phyloP scores from a whole-genome alignment of 2,797 vertebrate species.

The Octomys mimax region DNA sequence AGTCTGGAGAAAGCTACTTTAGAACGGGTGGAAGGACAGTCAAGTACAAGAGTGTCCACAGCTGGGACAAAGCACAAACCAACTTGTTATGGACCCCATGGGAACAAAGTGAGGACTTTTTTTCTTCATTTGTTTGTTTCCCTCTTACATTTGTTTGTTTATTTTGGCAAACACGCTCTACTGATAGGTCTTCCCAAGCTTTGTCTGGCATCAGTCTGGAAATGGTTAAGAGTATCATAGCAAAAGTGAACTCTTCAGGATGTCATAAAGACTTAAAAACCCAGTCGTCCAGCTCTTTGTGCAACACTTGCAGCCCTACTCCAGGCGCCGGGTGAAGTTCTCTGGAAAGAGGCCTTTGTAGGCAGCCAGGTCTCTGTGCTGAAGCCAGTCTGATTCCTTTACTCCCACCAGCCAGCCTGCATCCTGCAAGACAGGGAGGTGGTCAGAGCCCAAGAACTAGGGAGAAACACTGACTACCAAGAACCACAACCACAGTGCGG shows the following conservation, averaged over 20 bases:
- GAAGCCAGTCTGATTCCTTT: slow-evolving; percentile 95
- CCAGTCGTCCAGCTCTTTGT: slow-evolving; percentile 79
- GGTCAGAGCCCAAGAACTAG: slow-evolving; percentile 17
- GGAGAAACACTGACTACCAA: background rate
- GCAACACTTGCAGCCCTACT: slow-evolving; percentile 85
- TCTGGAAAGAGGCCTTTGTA: slow-evolving; percentile 98
- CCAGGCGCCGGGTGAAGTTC: slow-evolving; percentile 94
- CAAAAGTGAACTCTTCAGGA: slow-evolving; percentile 84
- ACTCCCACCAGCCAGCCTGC: slow-evolving; percentile 98
- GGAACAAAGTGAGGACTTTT: slow-evolving; percentile 89
- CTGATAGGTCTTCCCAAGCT: slow-evolving; percentile 81
- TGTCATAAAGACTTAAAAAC: slow-evolving; percentile 86
- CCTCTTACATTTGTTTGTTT: slow-evolving; percentile 56
- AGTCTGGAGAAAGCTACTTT: slow-evolving; percentile 87
- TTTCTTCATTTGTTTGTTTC: slow-evolving; percentile 87
- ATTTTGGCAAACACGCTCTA: slow-evolving; percentile 85
- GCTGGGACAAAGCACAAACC: slow-evolving; percentile 91
- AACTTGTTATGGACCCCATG: slow-evolving; percentile 86
- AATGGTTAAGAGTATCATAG: slow-evolving; percentile 84
- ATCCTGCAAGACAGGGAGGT: slow-evolving; percentile 91
- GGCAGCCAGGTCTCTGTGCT: slow-evolving; percentile 88
- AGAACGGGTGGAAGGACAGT: slow-evolving; percentile 88
- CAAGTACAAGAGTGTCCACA: slow-evolving; percentile 89
- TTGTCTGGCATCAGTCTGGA: slow-evolving; percentile 86
- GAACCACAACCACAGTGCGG: too few species aligned